phyloP scores from a whole-genome alignment of 2,113 vertebrate genomes.

The Nycticryphes semicollaris region DNA sequence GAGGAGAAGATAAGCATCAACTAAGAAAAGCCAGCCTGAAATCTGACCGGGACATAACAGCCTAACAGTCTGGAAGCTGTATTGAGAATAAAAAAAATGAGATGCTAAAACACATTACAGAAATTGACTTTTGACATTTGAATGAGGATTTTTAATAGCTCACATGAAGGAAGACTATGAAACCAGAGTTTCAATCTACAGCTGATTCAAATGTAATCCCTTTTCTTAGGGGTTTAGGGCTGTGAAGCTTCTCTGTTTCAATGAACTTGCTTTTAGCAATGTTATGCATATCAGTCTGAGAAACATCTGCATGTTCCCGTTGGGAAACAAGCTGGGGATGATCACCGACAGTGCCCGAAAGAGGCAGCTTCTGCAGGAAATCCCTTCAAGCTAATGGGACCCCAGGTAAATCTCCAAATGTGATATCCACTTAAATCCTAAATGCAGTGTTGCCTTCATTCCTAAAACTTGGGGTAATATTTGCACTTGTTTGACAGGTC shows the following conservation, averaged over 20 bases:
- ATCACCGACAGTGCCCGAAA: not conserved
- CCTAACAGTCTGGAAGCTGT: not conserved
- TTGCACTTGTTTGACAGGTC: not conserved
- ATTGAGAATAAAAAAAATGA: not conserved
- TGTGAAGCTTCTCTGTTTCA: not conserved
- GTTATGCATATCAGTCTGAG: not conserved
- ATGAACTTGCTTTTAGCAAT: not conserved
- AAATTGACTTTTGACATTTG: constrained; percentile 6
- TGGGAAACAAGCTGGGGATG: not conserved
- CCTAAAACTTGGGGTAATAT: not conserved
- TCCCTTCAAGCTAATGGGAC: not conserved
- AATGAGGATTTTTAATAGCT: not conserved
- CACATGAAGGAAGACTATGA: not conserved
- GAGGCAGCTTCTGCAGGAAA: not conserved
- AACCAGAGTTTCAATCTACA: not conserved
- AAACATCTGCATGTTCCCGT: not conserved
- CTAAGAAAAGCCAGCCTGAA: not conserved
- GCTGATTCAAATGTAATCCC: not conserved
- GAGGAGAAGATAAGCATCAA: constrained; percentile 5
- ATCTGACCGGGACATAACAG: not conserved
- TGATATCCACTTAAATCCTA: not conserved
- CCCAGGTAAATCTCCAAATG: not conserved
- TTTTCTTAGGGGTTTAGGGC: not conserved
- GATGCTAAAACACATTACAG: not conserved
- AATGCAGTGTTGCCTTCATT: not conserved